Percentiles rank a stretch among this genome's conserved stretches.
These are phyloP conservation scores for Helarctos malayanus DNA, from an alignment of 2,797 vertebrate species.

Conservation along the genomic window DNA sequence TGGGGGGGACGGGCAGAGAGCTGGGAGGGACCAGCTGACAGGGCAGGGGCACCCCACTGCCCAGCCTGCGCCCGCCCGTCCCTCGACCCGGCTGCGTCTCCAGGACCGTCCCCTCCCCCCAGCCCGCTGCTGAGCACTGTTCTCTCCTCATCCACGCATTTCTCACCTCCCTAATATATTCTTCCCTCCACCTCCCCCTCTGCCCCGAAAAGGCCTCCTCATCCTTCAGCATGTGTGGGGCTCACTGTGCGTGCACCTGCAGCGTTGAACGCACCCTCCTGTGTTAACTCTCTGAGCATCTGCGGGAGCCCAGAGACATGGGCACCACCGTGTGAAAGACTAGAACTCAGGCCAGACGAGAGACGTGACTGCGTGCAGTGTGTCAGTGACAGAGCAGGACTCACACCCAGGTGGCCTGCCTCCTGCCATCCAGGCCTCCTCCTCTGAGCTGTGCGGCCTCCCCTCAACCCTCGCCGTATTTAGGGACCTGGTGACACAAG, in stretches of 20 bases:
- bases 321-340: background rate
- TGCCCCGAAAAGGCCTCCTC: background rate
- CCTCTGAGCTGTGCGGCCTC: no score
- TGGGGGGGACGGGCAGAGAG: background rate
- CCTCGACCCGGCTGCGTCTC: background rate
- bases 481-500: background rate
- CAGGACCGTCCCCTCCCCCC: no score
- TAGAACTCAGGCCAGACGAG: background rate
- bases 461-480: background rate
- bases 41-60: fast-evolving
- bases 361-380: no score
- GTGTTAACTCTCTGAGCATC: no score
- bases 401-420: background rate
- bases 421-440: background rate
- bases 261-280: fast-evolving
- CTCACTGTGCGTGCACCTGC: background rate
- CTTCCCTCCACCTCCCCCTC: background rate
- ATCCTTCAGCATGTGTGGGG: no score
- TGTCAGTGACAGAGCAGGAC: no score
- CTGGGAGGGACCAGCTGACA: background rate
- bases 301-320: background rate
- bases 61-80: background rate
- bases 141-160: fast-evolving
- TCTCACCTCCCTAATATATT: background rate
- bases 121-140: background rate